Conservation (phyloP, 2,797 vertebrate species). For the Dromococcyx pavoninus region DNA sequence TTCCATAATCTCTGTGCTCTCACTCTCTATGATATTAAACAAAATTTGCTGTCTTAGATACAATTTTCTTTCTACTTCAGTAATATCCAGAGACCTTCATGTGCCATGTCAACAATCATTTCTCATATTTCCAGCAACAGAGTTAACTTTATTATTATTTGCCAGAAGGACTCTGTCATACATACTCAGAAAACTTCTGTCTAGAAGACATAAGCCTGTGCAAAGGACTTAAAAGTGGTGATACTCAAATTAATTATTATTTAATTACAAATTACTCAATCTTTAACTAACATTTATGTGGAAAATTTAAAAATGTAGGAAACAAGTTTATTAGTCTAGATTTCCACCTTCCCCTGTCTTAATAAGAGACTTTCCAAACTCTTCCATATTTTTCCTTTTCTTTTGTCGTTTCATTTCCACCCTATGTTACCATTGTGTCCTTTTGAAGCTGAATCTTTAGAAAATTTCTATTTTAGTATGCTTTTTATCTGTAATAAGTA, state of each 20-base stretch:
- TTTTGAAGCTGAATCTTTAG: constrained; percentile 8
- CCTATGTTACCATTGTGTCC: not conserved
- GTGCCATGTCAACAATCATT: not conserved
- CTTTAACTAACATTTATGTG: constrained; percentile 37
- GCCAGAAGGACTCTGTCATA: constrained; percentile 9
- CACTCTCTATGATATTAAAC: constrained; percentile 3
- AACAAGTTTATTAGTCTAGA: constrained; percentile 22
- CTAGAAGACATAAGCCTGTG: not conserved
- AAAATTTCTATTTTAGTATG: not conserved
- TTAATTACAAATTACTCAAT: constrained; percentile 34
- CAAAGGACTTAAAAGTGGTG: constrained; percentile 15
- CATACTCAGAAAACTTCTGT: constrained; percentile 16
- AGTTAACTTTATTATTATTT: constrained; percentile 13
- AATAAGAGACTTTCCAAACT: constrained; percentile 40
- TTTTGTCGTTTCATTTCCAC: constrained; percentile 22
- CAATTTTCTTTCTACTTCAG: not conserved
- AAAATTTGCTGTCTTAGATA: constrained; percentile 11
- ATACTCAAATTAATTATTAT: not conserved
- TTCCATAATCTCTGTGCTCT: not conserved
- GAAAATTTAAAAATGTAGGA: constrained; percentile 34
- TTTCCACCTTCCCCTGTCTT: constrained; percentile 27
- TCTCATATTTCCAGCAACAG: constrained; percentile 8
- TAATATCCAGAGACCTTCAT: not conserved
- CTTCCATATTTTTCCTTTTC: constrained; percentile 46
- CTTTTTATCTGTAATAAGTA: not conserved